phyloP scores from a whole-genome alignment of 2,888 invertebrate genomes.

The Pristionchus mayeri region DNA sequence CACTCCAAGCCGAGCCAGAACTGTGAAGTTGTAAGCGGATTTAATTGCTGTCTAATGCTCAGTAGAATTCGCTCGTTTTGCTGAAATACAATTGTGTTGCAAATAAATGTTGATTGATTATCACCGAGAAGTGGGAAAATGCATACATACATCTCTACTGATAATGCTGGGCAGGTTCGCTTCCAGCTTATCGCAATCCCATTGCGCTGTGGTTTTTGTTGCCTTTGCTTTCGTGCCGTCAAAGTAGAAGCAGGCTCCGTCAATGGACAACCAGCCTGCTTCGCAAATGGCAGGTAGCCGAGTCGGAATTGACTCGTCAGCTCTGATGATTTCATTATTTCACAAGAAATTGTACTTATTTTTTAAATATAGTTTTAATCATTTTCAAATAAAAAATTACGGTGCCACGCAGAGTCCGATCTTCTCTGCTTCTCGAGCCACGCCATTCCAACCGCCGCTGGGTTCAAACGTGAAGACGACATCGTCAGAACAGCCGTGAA shows the following conservation, averaged over 20 bases:
- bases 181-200: background rate
- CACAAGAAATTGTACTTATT: background rate
- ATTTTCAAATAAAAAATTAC: background rate
- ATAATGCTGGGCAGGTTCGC: background rate
- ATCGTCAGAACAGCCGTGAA: no score
- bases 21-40: background rate
- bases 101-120: background rate
- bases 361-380: background rate
- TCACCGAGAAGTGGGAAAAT: no score
- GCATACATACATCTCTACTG: background rate
- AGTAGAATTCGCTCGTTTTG: slow-evolving; percentile 5
- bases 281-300: background rate
- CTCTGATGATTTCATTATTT: background rate
- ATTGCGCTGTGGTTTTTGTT: background rate
- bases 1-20: background rate
- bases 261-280: background rate
- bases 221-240: background rate
- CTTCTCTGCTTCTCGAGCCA: background rate
- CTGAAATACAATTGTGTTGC: background rate
- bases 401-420: background rate
- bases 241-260: background rate
- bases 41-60: background rate
- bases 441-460: no score
- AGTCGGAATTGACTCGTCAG: background rate
- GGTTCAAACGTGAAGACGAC: no score